Evolutionary conservation across 2,113 vertebrate species (phyloP).

Genomic region (Oxygymnocypris stewartii): DNA sequence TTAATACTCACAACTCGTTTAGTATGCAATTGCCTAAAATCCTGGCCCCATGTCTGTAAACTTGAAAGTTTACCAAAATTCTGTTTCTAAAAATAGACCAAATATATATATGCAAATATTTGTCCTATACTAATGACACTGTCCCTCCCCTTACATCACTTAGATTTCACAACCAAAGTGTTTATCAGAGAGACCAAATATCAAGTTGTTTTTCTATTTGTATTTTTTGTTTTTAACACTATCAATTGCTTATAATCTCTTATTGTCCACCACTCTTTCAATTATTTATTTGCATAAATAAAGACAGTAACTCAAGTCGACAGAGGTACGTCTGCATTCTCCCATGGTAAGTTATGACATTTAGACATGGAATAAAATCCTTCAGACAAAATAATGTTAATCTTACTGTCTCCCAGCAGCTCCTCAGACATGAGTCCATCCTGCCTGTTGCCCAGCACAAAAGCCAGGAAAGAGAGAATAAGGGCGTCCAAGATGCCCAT

Average conservation of each 20-base stretch:
- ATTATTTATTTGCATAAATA: background rate
- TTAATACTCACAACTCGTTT: background rate
- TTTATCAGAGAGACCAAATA: background rate
- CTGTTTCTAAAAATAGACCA: background rate
- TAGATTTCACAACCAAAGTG: background rate
- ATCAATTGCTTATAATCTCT: background rate
- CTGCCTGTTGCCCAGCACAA: constrained; percentile 91
- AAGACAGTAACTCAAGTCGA: background rate
- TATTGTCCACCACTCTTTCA: background rate
- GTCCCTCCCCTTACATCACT: background rate
- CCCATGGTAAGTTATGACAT: background rate
- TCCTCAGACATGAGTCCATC: constrained; percentile 97
- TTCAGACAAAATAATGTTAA: constrained; percentile 49
- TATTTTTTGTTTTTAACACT: background rate
- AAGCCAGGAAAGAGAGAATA: constrained; percentile 80
- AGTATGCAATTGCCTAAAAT: background rate
- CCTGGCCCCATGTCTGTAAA: background rate
- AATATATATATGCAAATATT: background rate
- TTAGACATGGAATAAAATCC: background rate
- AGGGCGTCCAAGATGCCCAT: constrained; percentile 96
- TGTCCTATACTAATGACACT: too few species aligned
- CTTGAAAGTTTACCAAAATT: background rate
- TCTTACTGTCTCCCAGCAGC: constrained; percentile 96
- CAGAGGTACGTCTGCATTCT: background rate
- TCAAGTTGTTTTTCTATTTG: background rate